Conservation (phyloP, 2,113 vertebrate species). For the Mesocricetus auratus region DNA sequence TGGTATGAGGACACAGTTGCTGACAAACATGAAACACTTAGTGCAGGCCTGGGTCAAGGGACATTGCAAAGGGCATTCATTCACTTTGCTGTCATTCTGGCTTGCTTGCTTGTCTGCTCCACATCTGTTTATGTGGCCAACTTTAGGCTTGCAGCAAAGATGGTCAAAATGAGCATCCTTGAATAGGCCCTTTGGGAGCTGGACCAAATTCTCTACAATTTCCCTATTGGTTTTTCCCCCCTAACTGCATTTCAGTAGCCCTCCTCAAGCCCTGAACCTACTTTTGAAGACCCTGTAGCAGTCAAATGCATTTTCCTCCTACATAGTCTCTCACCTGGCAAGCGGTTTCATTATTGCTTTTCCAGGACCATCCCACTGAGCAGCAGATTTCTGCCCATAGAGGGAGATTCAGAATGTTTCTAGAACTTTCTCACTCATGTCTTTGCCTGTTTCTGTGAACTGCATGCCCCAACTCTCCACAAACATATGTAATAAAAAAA, state of each 20-base stretch:
- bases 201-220: background rate
- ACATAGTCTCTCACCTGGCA: background rate
- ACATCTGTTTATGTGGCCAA: background rate
- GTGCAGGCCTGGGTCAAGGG: background rate
- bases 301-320: background rate
- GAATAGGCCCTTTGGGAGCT: background rate
- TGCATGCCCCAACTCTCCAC: background rate
- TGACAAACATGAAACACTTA: background rate
- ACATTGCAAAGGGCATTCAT: fast-evolving
- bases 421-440: background rate
- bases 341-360: background rate
- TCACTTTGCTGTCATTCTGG: background rate
- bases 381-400: background rate
- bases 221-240: background rate
- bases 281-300: background rate
- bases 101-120: background rate
- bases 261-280: background rate
- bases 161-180: background rate
- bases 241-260: background rate
- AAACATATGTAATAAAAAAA: background rate
- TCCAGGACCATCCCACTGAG: background rate
- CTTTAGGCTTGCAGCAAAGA: background rate
- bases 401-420: background rate
- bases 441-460: background rate
- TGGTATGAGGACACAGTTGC: background rate